These are phyloP conservation scores for Notothenia rossii DNA, from an alignment of 2,113 vertebrate genomes.

Conservation along the genomic window DNA sequence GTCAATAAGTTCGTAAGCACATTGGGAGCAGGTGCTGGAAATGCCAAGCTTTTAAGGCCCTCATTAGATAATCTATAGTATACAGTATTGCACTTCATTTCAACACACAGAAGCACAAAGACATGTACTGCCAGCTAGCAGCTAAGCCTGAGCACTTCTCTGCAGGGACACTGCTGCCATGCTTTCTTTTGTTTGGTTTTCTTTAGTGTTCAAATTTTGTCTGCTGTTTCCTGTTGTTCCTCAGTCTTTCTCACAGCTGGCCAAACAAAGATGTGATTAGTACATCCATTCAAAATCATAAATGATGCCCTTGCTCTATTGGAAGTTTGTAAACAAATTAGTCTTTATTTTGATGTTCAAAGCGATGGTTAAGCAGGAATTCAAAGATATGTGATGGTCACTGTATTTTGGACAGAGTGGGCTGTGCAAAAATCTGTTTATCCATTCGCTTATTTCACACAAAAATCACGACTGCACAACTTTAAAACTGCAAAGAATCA, in stretches of 20 bases:
- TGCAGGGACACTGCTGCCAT: conserved; percentile 23
- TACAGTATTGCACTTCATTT: conserved; percentile 37
- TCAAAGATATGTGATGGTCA: not conserved
- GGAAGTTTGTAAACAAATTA: not conserved
- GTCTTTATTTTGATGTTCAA: not conserved
- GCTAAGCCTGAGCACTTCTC: conserved; percentile 19
- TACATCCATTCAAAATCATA: not conserved
- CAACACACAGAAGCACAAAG: conserved; percentile 10
- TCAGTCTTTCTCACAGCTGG: not conserved
- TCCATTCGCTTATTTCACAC: not conserved
- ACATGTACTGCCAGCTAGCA: conserved; percentile 4
- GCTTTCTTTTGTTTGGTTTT: conserved; percentile 1
- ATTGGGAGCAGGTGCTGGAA: conserved; percentile 32
- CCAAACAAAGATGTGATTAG: conserved; percentile 2
- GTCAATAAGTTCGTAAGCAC: conserved; percentile 21
- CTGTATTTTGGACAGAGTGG: not conserved
- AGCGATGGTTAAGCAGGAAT: not conserved
- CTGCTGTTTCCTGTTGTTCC: conserved; percentile 2
- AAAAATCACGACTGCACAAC: not conserved
- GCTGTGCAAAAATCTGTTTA: not conserved
- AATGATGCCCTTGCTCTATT: conserved; percentile 11
- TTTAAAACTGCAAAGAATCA: not conserved
- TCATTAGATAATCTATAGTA: conserved; percentile 59
- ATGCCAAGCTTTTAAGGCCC: conserved; percentile 57
- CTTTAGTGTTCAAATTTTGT: not conserved